Evolutionary conservation across 2,113 vertebrate species (phyloP).

Genomic region (Ciconia boyciana): DNA sequence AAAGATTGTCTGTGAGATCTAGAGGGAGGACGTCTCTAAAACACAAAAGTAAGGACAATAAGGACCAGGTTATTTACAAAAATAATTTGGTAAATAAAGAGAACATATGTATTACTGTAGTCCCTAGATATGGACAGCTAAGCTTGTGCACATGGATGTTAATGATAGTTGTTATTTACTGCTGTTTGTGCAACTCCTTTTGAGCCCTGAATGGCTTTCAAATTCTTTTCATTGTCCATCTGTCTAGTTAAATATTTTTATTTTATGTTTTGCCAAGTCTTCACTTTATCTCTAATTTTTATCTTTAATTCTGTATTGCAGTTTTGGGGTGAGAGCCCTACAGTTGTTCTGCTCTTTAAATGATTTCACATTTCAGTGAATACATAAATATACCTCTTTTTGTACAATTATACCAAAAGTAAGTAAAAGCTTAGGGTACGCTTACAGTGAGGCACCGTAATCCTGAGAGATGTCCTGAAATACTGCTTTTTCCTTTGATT

Average conservation of each 20-base stretch:
- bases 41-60: background rate
- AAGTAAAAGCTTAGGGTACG: background rate
- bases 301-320: background rate
- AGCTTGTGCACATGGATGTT: background rate
- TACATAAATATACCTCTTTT: background rate
- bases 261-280: background rate
- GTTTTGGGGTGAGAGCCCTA: background rate
- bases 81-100: background rate
- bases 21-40: background rate
- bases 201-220: background rate
- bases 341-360: background rate
- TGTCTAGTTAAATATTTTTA: background rate
- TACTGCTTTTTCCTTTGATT: background rate
- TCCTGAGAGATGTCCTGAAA: background rate
- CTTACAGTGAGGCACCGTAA: background rate
- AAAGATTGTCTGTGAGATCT: background rate
- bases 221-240: background rate
- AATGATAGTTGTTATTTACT: background rate
- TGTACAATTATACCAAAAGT: background rate
- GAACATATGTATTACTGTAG: background rate
- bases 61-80: background rate
- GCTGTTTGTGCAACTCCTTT: background rate
- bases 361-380: background rate
- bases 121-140: background rate
- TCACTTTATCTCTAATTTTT: background rate